phyloP scores from a whole-genome alignment of 1,140 invertebrate species.

The Calliphora vicina region DNA sequence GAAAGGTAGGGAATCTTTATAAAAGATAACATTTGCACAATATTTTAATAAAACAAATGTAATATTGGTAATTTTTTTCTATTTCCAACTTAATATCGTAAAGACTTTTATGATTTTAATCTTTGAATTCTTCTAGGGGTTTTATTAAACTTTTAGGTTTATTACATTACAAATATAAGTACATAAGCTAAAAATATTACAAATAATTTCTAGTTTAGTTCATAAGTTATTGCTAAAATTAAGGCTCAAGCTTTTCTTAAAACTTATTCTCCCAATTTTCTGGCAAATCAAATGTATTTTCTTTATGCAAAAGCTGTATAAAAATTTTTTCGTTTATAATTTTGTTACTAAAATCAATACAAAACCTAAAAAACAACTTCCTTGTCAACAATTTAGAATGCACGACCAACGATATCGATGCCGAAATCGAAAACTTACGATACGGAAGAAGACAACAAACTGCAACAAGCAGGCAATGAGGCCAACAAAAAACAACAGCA shows the following conservation, averaged over 20 bases:
- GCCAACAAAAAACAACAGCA: constrained; percentile 20
- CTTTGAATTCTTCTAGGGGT: no score
- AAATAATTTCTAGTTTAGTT: not conserved
- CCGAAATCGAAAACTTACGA: constrained; percentile 56
- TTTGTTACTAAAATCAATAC: not conserved
- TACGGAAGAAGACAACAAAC: constrained; percentile 32
- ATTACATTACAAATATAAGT: no score
- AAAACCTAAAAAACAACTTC: constrained; percentile 39
- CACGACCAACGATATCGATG: constrained; percentile 65
- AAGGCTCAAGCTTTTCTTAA: not conserved
- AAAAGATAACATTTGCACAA: no score
- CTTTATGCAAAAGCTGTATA: not conserved
- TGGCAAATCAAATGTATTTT: not conserved
- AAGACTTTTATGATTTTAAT: no score
- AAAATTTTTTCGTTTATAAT: not conserved
- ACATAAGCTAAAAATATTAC: no score
- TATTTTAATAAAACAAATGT: no score
- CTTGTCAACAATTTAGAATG: constrained; percentile 44
- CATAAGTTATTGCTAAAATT: not conserved
- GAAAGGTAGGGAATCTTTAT: no score
- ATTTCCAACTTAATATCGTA: no score
- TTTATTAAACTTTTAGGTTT: no score
- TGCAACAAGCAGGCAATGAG: constrained; percentile 25
- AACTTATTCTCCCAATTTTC: no score
- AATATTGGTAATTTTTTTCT: no score